Evolutionary conservation across 1,140 invertebrate genomes (phyloP), one percentile per base, ranked within the genome.

Genomic region (Lasaia peninsularis): DNA sequence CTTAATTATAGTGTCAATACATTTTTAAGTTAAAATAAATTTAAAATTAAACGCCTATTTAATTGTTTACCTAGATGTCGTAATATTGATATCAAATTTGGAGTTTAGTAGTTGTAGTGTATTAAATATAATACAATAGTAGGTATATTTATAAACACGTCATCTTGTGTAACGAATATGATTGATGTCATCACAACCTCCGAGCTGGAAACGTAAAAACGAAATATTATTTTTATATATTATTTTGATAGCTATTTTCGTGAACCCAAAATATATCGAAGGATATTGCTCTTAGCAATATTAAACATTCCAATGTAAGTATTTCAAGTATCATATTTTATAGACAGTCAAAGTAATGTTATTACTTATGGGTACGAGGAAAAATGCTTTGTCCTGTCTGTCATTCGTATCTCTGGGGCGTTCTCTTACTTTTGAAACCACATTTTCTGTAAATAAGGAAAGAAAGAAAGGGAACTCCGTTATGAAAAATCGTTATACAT

Each of bases 341-440:
- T 51, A 28, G 21, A 51, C 49, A 44, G 37, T 16, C 49, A 32
- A 51, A 14, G 49, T 51, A 51, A 51, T 31, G 49, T 51, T 51
- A 51, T 51, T 31, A 51, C 49, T 51, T 31, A 51, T 51, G 49
- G 11, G 49, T 24, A 49, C 10, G 32, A 35, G 31, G 40, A 62
- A 64, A 59, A 63, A 57, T 40, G 50, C 58, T 65, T 63, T 63
- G 48, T 68, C 63, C 59, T 50, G 63, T 52, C 63, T 73, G 68
- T 71, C 71, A 68, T 58, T 63, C 51, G 58, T 64, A 52, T 62
- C 51, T 53, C 51, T 44, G 66, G 58, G 50, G 49, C 48, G 54
- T 58, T 58, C 52, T 65, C 58, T 67, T 64, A 66, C 68, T 66
- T 63, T 68, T 63, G 57, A 67, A 60, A 60, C 49, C 52, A 63